Evolutionary conservation across 2,113 vertebrate genomes (phyloP), one percentile per base, ranked within the genome.

Genomic region (Centrocercus urophasianus): DNA sequence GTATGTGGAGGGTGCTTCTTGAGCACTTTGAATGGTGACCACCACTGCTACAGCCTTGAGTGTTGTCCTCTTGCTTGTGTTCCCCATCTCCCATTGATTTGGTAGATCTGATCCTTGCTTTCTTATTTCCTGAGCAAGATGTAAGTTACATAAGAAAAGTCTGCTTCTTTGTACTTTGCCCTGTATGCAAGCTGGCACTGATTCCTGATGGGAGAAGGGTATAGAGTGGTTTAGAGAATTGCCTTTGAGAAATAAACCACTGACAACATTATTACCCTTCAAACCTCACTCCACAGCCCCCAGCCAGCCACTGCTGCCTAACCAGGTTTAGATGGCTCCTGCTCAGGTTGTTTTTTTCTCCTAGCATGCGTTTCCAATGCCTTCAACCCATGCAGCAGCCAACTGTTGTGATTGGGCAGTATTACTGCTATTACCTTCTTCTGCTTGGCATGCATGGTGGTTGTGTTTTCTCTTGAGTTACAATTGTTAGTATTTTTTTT

Each of bases 271-370:
- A 83, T 70, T 88, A 42, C 64, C 54, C 93, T 89, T 90, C 91
- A 91, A 92, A 85, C 71, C 48, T 48, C 5, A 13, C 54, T 75
- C 50, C 3, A 3, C 60, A 42, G 5, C 27, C 30, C 63, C 24
- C 42, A 80, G 81, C 74, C 88, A 91, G 89, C 71, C 20, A 8
- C 67, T 85, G 64, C 43, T 85, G 71, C 59, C 66, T 93, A 48
- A 59, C 74, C 89, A 84, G 63, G 64, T 93, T 87, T 93, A 94
- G 94, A 90, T 93, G 82, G 71, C 73, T 85, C 85, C 59, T 79
- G 36, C 80, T 96, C 69, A 92, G 86, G 80, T 92, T 88, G 72
- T 88, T 88, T 70, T 36, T 82, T 75, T 86, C 72, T 89, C 89
- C 54, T 80, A 45, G 79, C 3, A 3, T 85, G 59, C 74, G 76